Percentiles rank a stretch among this genome's conserved stretches.
Evolutionary conservation across 2,113 vertebrate genomes (phyloP).

Genomic region (Stegastes partitus): DNA sequence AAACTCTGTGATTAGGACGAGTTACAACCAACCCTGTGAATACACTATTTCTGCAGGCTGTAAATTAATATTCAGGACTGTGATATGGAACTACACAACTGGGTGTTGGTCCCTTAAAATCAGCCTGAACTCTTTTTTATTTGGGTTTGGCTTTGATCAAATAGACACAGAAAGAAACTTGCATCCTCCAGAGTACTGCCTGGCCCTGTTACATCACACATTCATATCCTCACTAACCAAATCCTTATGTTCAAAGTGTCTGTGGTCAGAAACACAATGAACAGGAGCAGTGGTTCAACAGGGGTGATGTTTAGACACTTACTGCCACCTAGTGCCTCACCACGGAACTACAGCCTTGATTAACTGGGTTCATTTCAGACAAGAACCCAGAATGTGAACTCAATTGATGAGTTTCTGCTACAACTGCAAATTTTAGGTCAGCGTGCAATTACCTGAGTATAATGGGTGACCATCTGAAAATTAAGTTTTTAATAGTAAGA

Average conservation of each 20-base stretch:
- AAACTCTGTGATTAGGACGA: too few relatives aligned
- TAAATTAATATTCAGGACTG: not conserved
- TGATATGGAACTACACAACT: not conserved
- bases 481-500: too few relatives aligned
- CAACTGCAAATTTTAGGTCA: not conserved
- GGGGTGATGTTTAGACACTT: conserved; percentile 16
- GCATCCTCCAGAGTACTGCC: conserved; percentile 31
- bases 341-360: not conserved
- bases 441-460: not conserved
- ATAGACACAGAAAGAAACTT: conserved; percentile 2
- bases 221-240: conserved; percentile 40
- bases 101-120: not conserved
- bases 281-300: not conserved
- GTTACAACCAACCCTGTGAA: not conserved
- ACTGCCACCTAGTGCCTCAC: conserved; percentile 56
- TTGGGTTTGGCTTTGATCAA: conserved; percentile 24
- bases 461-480: not conserved
- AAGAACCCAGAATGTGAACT: not conserved
- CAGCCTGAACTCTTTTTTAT: not conserved
- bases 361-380: not conserved
- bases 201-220: conserved; percentile 64
- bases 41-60: not conserved
- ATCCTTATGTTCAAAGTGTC: conserved; percentile 48
- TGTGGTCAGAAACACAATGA: conserved; percentile 30
- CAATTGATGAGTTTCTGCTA: too few relatives aligned